Conservation (phyloP, 1,140 invertebrate genomes). For the Anthonomus grandis region DNA sequence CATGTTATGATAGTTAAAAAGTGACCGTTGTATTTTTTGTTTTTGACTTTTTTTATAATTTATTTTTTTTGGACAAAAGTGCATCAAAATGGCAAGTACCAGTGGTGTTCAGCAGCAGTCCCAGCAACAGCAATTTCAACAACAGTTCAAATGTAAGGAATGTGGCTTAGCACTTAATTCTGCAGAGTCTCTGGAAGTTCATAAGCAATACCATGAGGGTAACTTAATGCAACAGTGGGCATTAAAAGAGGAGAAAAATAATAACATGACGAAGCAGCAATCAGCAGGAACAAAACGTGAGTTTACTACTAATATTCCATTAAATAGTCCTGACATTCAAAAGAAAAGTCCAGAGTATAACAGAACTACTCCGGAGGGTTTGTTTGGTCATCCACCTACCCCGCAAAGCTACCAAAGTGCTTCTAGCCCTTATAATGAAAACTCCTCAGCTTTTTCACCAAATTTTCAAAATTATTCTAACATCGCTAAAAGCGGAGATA, state of each 20-base stretch:
- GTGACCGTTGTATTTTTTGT: slow-evolving; percentile 28
- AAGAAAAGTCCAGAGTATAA: slow-evolving; percentile 56
- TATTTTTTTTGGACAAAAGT: not conserved
- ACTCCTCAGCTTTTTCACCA: slow-evolving; percentile 56
- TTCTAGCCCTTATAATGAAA: slow-evolving; percentile 57
- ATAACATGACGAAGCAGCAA: slow-evolving; percentile 57
- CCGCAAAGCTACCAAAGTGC: slow-evolving; percentile 60
- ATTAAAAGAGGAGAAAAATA: slow-evolving; percentile 59
- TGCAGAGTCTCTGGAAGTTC: slow-evolving; percentile 70
- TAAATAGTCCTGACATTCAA: slow-evolving; percentile 60
- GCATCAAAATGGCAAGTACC: slow-evolving; percentile 9
- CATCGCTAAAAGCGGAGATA: slow-evolving; percentile 47
- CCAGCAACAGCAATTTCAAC: slow-evolving; percentile 40
- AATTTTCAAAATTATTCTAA: slow-evolving; percentile 40
- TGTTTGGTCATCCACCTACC: slow-evolving; percentile 57
- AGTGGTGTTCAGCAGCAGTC: slow-evolving; percentile 5
- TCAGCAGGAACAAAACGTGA: slow-evolving; percentile 52
- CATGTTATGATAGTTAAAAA: slow-evolving; percentile 32
- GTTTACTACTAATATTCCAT: slow-evolving; percentile 47
- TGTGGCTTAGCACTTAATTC: slow-evolving; percentile 71
- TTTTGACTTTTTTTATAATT: slow-evolving; percentile 8
- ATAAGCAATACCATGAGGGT: slow-evolving; percentile 75
- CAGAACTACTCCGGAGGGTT: slow-evolving; percentile 55
- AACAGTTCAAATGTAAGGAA: slow-evolving; percentile 65
- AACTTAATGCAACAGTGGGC: slow-evolving; percentile 71